phyloP scores from a whole-genome alignment of 2,888 invertebrate genomes.

The Apodemia duryi region DNA sequence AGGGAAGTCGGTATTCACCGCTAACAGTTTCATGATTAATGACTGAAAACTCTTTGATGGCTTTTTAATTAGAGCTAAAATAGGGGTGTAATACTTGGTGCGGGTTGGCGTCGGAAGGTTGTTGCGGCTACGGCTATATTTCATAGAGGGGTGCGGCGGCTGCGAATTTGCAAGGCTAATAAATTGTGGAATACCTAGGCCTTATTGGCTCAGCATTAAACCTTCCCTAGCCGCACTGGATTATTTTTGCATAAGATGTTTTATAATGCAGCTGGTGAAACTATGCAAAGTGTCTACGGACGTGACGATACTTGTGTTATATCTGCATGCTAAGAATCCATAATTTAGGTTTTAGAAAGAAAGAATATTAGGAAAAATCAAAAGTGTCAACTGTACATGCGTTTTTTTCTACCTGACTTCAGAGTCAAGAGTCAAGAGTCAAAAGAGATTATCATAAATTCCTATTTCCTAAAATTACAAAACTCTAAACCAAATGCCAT shows the following conservation, averaged over 20 bases:
- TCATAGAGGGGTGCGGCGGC: slow-evolving; percentile 65
- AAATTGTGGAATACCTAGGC: slow-evolving; percentile 76
- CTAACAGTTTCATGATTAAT: slow-evolving; percentile 80
- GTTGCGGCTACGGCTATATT: slow-evolving; percentile 70
- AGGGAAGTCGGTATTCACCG: slow-evolving; percentile 72
- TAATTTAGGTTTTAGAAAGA: slow-evolving; percentile 4
- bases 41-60: slow-evolving; percentile 80
- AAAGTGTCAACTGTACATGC: not conserved
- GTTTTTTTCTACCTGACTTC: no score
- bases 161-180: slow-evolving; percentile 78
- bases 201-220: slow-evolving; percentile 72
- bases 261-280: slow-evolving; percentile 12
- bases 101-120: slow-evolving; percentile 53
- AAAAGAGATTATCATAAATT: no score
- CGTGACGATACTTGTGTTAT: slow-evolving; percentile 1
- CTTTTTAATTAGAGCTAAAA: slow-evolving; percentile 80
- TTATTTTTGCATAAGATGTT: slow-evolving; percentile 47
- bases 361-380: not conserved
- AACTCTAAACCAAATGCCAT: no score
- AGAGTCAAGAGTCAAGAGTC: no score
- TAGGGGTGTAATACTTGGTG: slow-evolving; percentile 71
- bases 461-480: no score
- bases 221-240: slow-evolving; percentile 57
- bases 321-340: not conserved
- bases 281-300: slow-evolving; percentile 8